phyloP scores from a whole-genome alignment of 2,797 vertebrate species.

The Corythornis leucogaster region DNA sequence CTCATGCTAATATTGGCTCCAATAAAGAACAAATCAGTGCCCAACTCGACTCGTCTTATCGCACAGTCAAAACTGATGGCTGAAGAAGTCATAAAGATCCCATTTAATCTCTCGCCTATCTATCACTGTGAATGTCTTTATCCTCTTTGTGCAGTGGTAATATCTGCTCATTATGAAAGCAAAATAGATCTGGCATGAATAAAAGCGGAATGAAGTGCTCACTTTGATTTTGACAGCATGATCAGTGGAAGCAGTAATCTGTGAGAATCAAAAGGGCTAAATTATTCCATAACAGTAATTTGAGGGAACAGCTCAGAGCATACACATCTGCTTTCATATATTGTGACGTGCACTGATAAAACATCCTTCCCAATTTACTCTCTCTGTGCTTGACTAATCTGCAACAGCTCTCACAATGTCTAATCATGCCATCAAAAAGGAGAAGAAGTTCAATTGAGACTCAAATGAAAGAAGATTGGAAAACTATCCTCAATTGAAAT shows the following conservation, averaged over 20 bases:
- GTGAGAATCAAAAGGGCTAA: slow-evolving; percentile 87
- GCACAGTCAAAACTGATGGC: slow-evolving; percentile 91
- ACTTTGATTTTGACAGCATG: slow-evolving; percentile 89
- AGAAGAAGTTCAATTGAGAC: slow-evolving; percentile 83
- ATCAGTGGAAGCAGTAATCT: slow-evolving; percentile 90
- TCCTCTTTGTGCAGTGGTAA: slow-evolving; percentile 89
- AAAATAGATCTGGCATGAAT: slow-evolving; percentile 95
- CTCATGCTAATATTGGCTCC: slow-evolving; percentile 87
- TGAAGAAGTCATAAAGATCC: slow-evolving; percentile 93
- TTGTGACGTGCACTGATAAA: slow-evolving; percentile 91
- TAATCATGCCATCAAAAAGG: slow-evolving; percentile 92
- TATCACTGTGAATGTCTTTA: slow-evolving; percentile 88
- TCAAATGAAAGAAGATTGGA: slow-evolving; percentile 87
- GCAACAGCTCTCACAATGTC: slow-evolving; percentile 86
- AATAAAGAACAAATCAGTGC: slow-evolving; percentile 91
- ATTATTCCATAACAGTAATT: slow-evolving; percentile 91
- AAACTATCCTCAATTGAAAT: slow-evolving; percentile 89
- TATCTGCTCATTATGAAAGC: slow-evolving; percentile 94
- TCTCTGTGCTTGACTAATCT: slow-evolving; percentile 91
- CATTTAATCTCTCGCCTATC: slow-evolving; percentile 93
- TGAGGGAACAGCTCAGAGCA: slow-evolving; percentile 88
- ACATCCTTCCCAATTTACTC: slow-evolving; percentile 95
- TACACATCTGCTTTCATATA: slow-evolving; percentile 88
- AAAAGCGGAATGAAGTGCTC: slow-evolving; percentile 92
- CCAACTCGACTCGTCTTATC: slow-evolving; percentile 86